A percentile compares a stretch with the other conserved stretches of the same genome.
Conservation (phyloP, 1,140 invertebrate genomes). For the Carposina sasakii region DNA sequence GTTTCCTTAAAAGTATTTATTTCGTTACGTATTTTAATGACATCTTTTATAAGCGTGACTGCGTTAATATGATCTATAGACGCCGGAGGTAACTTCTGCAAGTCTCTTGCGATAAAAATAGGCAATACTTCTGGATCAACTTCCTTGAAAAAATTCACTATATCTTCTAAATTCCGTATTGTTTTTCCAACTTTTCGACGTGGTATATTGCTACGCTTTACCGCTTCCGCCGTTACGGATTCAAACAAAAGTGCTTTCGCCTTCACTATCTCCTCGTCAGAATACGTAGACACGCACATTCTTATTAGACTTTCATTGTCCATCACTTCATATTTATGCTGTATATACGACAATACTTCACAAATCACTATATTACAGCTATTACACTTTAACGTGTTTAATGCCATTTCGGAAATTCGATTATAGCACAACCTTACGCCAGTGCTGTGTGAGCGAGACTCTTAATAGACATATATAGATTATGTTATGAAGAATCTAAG, state of each 20-base stretch:
- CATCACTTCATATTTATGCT: constrained; percentile 3
- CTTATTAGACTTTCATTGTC: not conserved
- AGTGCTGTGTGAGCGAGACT: not conserved
- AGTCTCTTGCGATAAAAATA: constrained; percentile 10
- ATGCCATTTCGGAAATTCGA: not conserved
- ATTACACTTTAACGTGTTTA: constrained; percentile 1
- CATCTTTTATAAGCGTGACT: constrained; percentile 4
- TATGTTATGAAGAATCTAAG: no score
- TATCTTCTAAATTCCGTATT: not conserved
- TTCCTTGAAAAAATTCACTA: constrained; percentile 3
- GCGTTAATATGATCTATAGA: constrained; percentile 8
- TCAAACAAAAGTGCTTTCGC: not conserved
- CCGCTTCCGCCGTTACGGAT: not conserved
- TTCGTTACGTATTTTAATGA: not conserved
- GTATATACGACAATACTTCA: constrained; percentile 1
- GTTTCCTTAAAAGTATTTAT: no score
- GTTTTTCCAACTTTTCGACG: not conserved
- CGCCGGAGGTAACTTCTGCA: constrained; percentile 11
- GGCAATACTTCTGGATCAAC: constrained; percentile 6
- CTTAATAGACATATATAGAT: no score
- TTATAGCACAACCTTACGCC: not conserved
- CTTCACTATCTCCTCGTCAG: not conserved
- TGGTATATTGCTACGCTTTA: not conserved
- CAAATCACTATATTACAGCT: constrained; percentile 2
- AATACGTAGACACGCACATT: not conserved